phyloP scores from a whole-genome alignment of 2,888 invertebrate genomes.

The Dexiosoma caninum region DNA sequence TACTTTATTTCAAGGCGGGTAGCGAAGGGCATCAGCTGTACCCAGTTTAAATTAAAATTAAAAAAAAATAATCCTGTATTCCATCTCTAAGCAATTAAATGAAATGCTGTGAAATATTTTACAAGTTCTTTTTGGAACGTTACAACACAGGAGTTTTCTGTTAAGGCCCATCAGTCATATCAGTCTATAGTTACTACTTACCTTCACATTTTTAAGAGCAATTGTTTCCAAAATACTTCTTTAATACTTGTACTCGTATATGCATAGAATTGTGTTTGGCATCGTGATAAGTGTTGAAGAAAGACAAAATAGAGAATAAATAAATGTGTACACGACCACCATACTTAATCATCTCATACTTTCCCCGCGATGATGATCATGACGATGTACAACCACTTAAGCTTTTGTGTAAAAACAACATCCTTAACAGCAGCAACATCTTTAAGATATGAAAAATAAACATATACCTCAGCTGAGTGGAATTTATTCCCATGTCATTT shows the following conservation, averaged over 20 bases:
- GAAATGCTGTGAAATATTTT: too few relatives aligned
- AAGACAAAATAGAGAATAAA: not conserved
- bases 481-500: conserved; percentile 51
- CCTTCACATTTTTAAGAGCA: not conserved
- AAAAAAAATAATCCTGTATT: too few relatives aligned
- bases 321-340: not conserved
- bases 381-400: conserved; percentile 54
- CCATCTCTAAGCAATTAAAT: too few relatives aligned
- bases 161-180: too few relatives aligned
- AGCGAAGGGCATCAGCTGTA: too few relatives aligned
- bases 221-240: not conserved
- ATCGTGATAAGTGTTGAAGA: not conserved
- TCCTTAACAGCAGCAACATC: conserved; percentile 61
- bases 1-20: too few relatives aligned
- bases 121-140: too few relatives aligned
- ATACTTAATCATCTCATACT: conserved; percentile 31
- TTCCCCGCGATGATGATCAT: conserved; percentile 29
- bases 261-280: not conserved
- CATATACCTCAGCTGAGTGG: conserved; percentile 48
- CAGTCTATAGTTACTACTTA: too few relatives aligned
- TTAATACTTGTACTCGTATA: too few relatives aligned
- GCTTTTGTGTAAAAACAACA: conserved; percentile 59
- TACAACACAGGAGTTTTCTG: too few relatives aligned
- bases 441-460: conserved; percentile 58
- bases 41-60: too few relatives aligned